Evolutionary conservation across 2,888 invertebrate species (phyloP).

Genomic region (Liposcelis brunnea): DNA sequence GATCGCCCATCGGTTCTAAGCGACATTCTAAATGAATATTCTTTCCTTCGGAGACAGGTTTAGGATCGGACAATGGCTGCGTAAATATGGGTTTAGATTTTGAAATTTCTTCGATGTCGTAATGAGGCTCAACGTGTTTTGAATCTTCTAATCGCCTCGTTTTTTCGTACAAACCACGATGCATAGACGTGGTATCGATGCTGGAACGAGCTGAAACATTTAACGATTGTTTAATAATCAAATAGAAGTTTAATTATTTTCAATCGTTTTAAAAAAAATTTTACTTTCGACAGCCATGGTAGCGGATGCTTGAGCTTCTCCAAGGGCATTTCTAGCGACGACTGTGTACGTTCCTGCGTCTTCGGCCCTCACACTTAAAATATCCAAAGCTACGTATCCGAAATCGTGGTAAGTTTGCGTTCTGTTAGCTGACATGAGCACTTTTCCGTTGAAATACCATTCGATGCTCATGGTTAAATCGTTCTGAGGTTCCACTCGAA

Average conservation of each 20-base stretch:
- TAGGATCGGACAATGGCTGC: slow-evolving; percentile 73
- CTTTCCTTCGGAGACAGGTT: slow-evolving; percentile 69
- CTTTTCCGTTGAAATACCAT: slow-evolving; percentile 93
- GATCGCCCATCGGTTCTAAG: slow-evolving; percentile 88
- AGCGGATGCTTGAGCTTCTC: slow-evolving; percentile 69
- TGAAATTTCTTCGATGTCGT: slow-evolving; percentile 79
- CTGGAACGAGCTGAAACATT: slow-evolving; percentile 57
- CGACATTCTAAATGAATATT: slow-evolving; percentile 84
- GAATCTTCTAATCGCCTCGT: slow-evolving; percentile 72
- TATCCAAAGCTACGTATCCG: slow-evolving; percentile 91
- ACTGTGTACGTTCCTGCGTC: slow-evolving; percentile 89
- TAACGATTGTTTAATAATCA: background rate
- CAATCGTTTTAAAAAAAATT: background rate
- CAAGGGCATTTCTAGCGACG: slow-evolving; percentile 76
- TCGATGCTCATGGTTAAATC: slow-evolving; percentile 85
- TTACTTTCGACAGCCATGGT: slow-evolving; percentile 80
- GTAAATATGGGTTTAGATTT: slow-evolving; percentile 91
- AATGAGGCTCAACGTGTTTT: slow-evolving; percentile 72
- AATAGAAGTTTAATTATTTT: background rate
- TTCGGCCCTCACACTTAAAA: slow-evolving; percentile 77
- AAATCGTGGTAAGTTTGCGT: slow-evolving; percentile 93
- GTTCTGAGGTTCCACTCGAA: slow-evolving; percentile 84
- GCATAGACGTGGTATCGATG: slow-evolving; percentile 82
- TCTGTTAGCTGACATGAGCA: slow-evolving; percentile 73
- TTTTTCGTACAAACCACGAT: slow-evolving; percentile 69